Percentiles rank a stretch among this genome's conserved stretches.
These are phyloP conservation scores for Myotis vivesi DNA, from an alignment of 2,797 vertebrate species.

Conservation along the genomic window DNA sequence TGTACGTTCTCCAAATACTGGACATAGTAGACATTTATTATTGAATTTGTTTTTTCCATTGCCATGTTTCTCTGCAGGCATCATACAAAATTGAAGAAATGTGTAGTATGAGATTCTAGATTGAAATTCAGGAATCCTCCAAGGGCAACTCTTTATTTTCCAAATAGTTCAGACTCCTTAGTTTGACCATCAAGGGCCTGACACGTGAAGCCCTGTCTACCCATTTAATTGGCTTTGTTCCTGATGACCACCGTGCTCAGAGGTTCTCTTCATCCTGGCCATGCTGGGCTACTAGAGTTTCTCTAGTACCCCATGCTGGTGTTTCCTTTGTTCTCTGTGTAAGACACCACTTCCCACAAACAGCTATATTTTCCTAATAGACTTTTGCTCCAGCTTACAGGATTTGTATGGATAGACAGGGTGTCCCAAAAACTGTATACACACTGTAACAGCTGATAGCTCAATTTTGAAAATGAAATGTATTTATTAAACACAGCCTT, in stretches of 20 bases:
- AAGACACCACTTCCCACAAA: neutral
- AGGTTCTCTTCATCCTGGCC: neutral
- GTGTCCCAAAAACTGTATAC: too few relatives aligned
- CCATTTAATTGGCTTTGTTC: neutral
- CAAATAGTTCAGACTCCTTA: neutral
- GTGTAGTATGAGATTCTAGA: neutral
- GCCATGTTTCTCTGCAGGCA: neutral
- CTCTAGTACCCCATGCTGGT: neutral
- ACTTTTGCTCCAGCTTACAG: neutral
- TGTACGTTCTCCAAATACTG: neutral
- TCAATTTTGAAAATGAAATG: too few relatives aligned
- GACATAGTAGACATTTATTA: neutral
- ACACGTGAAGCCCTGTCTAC: neutral
- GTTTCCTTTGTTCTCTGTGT: neutral
- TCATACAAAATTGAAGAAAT: slow-evolving; percentile 1
- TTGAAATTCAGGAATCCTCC: neutral
- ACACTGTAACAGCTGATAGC: too few relatives aligned
- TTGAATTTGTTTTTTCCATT: neutral
- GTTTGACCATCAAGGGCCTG: neutral
- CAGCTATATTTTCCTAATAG: neutral
- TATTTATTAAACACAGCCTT: too few relatives aligned
- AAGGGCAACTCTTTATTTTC: neutral
- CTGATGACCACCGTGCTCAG: neutral
- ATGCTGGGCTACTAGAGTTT: neutral
- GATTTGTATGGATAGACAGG: neutral